A percentile compares a stretch with the other conserved stretches of the same genome.
Conservation (phyloP, 2,888 invertebrate species). For the Heteromurus nitidus region DNA sequence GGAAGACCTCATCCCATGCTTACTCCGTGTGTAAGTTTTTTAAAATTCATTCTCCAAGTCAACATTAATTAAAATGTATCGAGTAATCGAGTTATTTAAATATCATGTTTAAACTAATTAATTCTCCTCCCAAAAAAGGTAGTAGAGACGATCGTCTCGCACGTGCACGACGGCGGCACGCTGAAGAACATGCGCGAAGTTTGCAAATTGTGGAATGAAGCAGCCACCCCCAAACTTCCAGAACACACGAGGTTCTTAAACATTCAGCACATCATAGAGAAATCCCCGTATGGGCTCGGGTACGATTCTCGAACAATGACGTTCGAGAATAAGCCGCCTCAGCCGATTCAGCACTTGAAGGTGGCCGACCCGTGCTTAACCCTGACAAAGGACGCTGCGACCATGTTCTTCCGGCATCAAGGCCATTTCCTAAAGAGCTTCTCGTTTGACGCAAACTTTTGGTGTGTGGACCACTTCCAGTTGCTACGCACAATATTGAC, state of each 20-base stretch:
- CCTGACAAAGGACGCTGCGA: background rate
- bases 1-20: slow-evolving; percentile 31
- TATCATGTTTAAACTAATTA: too few species aligned
- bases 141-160: background rate
- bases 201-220: background rate
- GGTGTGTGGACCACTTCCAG: slow-evolving; percentile 12
- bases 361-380: slow-evolving; percentile 19
- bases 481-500: background rate
- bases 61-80: too few species aligned
- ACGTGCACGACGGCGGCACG: too few species aligned
- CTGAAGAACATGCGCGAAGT: background rate
- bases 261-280: background rate
- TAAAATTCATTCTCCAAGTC: too few species aligned
- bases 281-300: slow-evolving; percentile 29
- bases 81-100: background rate
- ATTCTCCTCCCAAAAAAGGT: background rate
- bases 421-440: background rate
- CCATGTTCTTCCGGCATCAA: background rate
- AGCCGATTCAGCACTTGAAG: background rate
- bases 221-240: background rate
- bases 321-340: background rate
- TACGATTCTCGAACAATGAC: too few species aligned
- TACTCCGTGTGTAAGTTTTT: background rate
- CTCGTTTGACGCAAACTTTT: slow-evolving; percentile 31
- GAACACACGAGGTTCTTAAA: background rate